Percentiles rank a stretch among this genome's conserved stretches.
phyloP scores from a whole-genome alignment of 2,888 invertebrate species.

The Petrolisthes cinctipes region DNA sequence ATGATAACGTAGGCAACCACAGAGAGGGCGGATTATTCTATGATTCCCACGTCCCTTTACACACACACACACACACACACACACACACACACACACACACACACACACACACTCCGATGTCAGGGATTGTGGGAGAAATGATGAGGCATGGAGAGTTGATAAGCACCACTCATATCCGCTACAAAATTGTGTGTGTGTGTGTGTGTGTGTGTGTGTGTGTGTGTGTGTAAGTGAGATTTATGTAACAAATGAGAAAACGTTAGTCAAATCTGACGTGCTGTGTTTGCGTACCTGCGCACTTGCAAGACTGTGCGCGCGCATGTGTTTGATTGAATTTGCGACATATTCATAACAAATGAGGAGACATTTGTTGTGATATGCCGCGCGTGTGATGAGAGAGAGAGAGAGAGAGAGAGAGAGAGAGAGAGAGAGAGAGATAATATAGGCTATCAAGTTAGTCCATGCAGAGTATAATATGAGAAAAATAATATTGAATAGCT shows the following conservation, averaged over 20 bases:
- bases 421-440: not conserved
- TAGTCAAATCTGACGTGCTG: too few species aligned
- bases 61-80: not conserved
- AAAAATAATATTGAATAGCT: not conserved
- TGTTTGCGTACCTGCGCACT: too few species aligned
- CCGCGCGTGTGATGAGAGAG: not conserved
- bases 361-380: too few species aligned
- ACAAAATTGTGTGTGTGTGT: conserved; percentile 8
- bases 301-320: too few species aligned
- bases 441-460: not conserved
- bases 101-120: not conserved
- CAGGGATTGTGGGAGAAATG: not conserved
- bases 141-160: not conserved
- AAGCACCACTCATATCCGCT: not conserved
- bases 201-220: too few species aligned
- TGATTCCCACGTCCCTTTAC: too few species aligned
- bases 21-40: too few species aligned
- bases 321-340: too few species aligned
- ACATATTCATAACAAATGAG: too few species aligned
- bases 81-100: conserved; percentile 1
- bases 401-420: conserved; percentile 7
- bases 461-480: not conserved
- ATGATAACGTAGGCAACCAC: too few species aligned
- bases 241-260: too few species aligned
- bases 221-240: conserved; percentile 7